Base-by-base conservation (phyloP, 1,140 invertebrate genomes). In the Conus ventricosus region DNA sequence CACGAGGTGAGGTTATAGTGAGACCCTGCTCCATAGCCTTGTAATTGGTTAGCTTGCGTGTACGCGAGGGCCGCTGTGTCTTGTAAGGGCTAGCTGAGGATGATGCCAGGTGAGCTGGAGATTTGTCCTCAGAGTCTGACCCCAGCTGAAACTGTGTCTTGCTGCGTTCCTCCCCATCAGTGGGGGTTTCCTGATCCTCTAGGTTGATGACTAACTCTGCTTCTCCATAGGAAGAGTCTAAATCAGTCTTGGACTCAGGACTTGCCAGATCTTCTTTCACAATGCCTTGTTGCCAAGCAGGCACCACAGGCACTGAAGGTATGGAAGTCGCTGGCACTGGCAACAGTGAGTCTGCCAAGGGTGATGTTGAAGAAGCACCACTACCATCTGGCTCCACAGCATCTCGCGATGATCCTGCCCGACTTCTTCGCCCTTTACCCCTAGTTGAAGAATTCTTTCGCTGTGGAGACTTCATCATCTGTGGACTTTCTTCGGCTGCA, bases 41-140 rank as follows among this genome's bases (percentile, higher is more conserved):
- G 78, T 93, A 93, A 71, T 93, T 91, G 54, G 91, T 89, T 4
- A 83, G 88, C 76, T 92, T 93, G 15, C 91, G 83, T 54, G 87
- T 85, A 7, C 91, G 83, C 17, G 90, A 89, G 20, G 91, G 87
- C 57, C 91, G 81, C 84, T 91, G 90, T 11, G 78, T 87, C 63
- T 91, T 91, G 27, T 81, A 81, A 10, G 87, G 85, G 20, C 86
- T 89, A 60, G 85, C 82, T 11, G 84, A 83, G 15, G 89, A 75
- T 15, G 84, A 82, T 8, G 71, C 51, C 81, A n/a, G 53, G 27
- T 87, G 85, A 27, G 71, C 85, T 39, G 85, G 85, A 55, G 85
- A 63, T 63, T 81, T 83, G 5, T 90, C 89, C 27, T 90, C 89
- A 25, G 78, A 54, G 60, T 90, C 89, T 39, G 89, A 90, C 20